A percentile compares a stretch with the other conserved stretches of the same genome.
Conservation (phyloP, 2,888 invertebrate genomes). For the Herminia tarsipennalis region DNA sequence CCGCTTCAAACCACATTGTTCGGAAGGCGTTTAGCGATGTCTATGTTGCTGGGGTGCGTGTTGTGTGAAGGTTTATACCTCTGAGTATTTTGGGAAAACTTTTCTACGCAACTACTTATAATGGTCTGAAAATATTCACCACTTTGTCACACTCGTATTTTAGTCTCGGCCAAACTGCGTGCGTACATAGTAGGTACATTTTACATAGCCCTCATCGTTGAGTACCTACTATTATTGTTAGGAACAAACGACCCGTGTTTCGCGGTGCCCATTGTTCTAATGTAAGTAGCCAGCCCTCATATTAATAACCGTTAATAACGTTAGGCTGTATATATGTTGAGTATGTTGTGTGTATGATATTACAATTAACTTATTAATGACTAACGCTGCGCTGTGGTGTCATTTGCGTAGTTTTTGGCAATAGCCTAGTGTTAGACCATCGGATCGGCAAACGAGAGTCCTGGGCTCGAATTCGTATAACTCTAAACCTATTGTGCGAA, state of each 20-base stretch:
- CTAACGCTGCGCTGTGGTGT: background rate
- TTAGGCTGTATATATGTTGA: background rate
- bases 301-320: slow-evolving; percentile 4
- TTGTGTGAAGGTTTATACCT: too few relatives aligned
- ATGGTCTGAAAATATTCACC: too few relatives aligned
- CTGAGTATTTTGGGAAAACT: too few relatives aligned
- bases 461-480: too few relatives aligned
- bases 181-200: background rate
- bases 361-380: background rate
- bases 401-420: too few relatives aligned
- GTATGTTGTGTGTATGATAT: background rate
- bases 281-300: background rate
- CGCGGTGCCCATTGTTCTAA: background rate
- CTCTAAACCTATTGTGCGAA: too few relatives aligned
- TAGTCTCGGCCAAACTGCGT: background rate
- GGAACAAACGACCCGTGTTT: slow-evolving; percentile 1
- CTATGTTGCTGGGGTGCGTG: too few relatives aligned
- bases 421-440: too few relatives aligned
- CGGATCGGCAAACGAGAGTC: too few relatives aligned
- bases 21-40: too few relatives aligned
- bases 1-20: too few relatives aligned
- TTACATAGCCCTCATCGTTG: background rate
- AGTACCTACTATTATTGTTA: background rate
- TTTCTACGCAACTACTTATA: too few relatives aligned
- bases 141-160: background rate